Conservation (phyloP, 2,888 invertebrate genomes). For the Brenthis hecate region DNA sequence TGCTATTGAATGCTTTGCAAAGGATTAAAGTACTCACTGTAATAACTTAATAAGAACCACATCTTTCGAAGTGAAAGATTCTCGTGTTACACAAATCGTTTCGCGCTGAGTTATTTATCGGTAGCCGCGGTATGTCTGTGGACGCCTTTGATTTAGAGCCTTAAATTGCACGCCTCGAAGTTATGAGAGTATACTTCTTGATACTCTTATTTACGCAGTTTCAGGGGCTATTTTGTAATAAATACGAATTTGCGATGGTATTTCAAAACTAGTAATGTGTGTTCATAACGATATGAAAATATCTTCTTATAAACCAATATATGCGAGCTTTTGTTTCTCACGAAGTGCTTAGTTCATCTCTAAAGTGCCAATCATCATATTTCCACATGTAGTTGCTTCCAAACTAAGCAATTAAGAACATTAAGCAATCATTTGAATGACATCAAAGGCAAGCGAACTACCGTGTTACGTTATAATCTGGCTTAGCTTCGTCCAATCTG, state of each 20-base stretch:
- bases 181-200: constrained; percentile 57
- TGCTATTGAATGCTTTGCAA: not conserved
- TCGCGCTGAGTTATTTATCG: constrained; percentile 72
- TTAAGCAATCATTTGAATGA: constrained; percentile 70
- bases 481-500: constrained; percentile 66
- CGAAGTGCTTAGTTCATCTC: constrained; percentile 3
- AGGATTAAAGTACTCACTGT: constrained; percentile 18
- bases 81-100: constrained; percentile 73
- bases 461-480: constrained; percentile 81
- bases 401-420: constrained; percentile 65
- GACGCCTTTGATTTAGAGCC: constrained; percentile 73
- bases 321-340: constrained; percentile 7
- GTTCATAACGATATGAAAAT: too few relatives aligned
- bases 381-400: constrained; percentile 44
- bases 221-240: not conserved
- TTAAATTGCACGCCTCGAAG: constrained; percentile 73
- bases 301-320: not conserved
- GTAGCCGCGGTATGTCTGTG: constrained; percentile 62
- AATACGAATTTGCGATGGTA: not conserved
- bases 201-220: constrained; percentile 22
- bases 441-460: constrained; percentile 71
- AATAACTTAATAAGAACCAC: constrained; percentile 42
- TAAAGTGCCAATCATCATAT: constrained; percentile 37
- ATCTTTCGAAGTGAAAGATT: constrained; percentile 54
- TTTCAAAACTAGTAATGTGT: too few relatives aligned